Evolutionary conservation across 2,797 vertebrate genomes (phyloP), one percentile per base, ranked within the genome.

Genomic region (Urocyon cinereoargenteus): DNA sequence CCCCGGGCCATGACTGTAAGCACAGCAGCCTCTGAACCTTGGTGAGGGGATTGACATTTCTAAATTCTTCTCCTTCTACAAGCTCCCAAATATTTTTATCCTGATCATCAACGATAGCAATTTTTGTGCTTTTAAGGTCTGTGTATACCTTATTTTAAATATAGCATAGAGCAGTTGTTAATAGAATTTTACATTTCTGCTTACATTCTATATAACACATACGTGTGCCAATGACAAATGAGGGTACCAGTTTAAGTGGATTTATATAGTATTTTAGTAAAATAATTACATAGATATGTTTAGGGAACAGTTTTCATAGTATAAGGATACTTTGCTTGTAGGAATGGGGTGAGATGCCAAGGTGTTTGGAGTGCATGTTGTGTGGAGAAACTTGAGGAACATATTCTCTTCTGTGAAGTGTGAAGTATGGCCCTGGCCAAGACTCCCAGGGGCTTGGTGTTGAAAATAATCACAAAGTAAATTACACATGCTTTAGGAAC

Each of bases 301-400:
- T 89, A 94, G 89, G 62, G 28, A 91, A 24, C 28, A 66, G 0
- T 72, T 93, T 62, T 61, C 6, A 22, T 68, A 72, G 15, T 85
- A 84, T 89, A 94, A 87, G 72, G 45, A 34, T 79, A 51, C 24
- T 64, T 57, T 93, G 31, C 24, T 93, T 89, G 11, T 88, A 45
- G 49, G 31, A 61, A 36, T 49, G 16, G 70, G 88, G 5, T 34
- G 62, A 79, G 75, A 93, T 90, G 11, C 34, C 73, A 85, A 14
- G 31, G 45, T 90, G 31, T 57, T 75, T 75, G 16, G 28, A 59
- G 59, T 61, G 1, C 61, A 34, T 86, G 64, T 51, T 87, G 24
- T 75, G 4, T 95, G 59, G 36, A n/a, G 75, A 57, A 82, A 66
- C 57, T 36, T 61, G 70, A 51, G 75, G 51, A 62, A 78, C 40